Evolutionary conservation across 1,140 invertebrate genomes (phyloP).

Genomic region (Prorops nasuta): DNA sequence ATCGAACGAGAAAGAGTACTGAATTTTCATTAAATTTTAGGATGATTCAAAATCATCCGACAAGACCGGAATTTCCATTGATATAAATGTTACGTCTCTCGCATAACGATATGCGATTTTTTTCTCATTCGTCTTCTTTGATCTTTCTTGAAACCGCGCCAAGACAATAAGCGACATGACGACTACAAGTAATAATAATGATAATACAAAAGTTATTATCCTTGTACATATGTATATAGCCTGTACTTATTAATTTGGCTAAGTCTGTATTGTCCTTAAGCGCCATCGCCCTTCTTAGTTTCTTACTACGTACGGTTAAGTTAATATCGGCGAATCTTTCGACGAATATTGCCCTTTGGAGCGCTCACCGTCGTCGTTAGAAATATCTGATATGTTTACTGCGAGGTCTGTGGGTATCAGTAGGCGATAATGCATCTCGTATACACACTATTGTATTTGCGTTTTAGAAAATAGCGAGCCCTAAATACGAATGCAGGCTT

Average conservation of each 20-base stretch:
- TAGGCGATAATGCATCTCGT: too few species aligned
- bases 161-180: slow-evolving; percentile 37
- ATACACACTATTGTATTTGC: too few species aligned
- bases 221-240: slow-evolving; percentile 59
- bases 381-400: background rate
- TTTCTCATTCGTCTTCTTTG: background rate
- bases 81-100: too few species aligned
- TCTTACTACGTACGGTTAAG: slow-evolving; percentile 18
- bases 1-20: too few species aligned
- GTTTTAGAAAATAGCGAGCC: too few species aligned
- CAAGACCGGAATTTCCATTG: too few species aligned
- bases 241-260: slow-evolving; percentile 57
- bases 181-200: slow-evolving; percentile 41
- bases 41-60: too few species aligned
- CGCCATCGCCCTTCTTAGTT: slow-evolving; percentile 13
- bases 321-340: too few species aligned
- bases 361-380: background rate
- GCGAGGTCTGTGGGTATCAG: background rate
- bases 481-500: slow-evolving; percentile 36
- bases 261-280: slow-evolving; percentile 41
- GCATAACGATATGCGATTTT: too few species aligned
- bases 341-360: too few species aligned
- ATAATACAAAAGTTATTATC: slow-evolving; percentile 43
- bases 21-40: too few species aligned
- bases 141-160: slow-evolving; percentile 17